Evolutionary conservation across 2,797 vertebrate genomes (phyloP), one percentile per base, ranked within the genome.

Genomic region (Tympanoctomys barrerae): DNA sequence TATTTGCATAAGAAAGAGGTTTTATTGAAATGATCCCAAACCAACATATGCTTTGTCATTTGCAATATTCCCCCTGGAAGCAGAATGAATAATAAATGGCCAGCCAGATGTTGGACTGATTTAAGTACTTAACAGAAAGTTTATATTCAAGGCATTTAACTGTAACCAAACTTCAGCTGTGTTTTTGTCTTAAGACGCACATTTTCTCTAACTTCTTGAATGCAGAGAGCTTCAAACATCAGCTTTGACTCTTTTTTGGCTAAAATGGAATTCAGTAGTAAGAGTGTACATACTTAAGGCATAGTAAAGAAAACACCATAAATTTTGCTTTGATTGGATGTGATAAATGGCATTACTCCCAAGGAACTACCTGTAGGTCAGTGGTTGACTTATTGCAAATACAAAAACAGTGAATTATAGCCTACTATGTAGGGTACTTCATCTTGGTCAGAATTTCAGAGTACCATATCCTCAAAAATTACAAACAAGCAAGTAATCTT

Each of bases 11-110:
- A 96, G 92, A 97, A 97, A 97, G 88, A 92, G 79, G 90, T 95
- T 97, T 93, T 96, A 96, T 92, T 98, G 96, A 97, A 97, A 96
- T 95, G 97, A 96, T 97, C 93, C 86, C 93, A 97, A 96, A 97
- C 97, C 96, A 97, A 94, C 96, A 97, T 94, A 96, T 96, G 94
- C 90, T 97, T 94, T 98, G 88, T 96, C 83, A 89, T 97, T 97
- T 96, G 90, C 62, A 84, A 64, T 95, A 96, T 96, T 97, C 80
- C 96, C 96, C 90, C 83, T 92, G 90, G 94, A 97, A 92, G 57
- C 57, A 91, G 80, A 80, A 96, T 96, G 97, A 97, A 96, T 97
- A 97, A 97, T 96, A 97, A 97, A 85, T 91, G 83, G 12, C 57
- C 90, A 96, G 49, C 94, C 97, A 98, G 97, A 97, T 97, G 97